phyloP scores from a whole-genome alignment of 2,113 vertebrate species.

The Caranx melampygus region DNA sequence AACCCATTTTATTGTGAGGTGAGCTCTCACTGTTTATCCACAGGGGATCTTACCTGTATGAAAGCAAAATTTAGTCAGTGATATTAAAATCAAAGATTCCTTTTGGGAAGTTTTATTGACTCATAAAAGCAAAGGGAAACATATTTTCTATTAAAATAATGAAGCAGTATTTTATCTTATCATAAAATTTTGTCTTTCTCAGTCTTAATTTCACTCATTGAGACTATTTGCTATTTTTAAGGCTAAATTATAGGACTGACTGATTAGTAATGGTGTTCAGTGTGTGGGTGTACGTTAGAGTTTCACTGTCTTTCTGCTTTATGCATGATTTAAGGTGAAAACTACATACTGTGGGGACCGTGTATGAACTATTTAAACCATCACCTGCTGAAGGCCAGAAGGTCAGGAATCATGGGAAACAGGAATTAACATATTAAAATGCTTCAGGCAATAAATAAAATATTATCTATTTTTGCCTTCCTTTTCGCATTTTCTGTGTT shows the following conservation, averaged over 20 bases:
- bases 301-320: constrained; percentile 35
- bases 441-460: constrained; percentile 75
- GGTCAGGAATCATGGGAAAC: constrained; percentile 71
- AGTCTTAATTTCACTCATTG: not conserved
- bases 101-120: constrained; percentile 14
- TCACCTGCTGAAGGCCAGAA: constrained; percentile 63
- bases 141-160: constrained; percentile 10
- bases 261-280: not conserved
- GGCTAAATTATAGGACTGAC: not conserved
- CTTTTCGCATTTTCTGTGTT: constrained; percentile 25
- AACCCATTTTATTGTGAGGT: constrained; percentile 33
- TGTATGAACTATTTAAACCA: constrained; percentile 76
- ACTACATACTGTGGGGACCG: constrained; percentile 38
- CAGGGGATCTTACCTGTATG: constrained; percentile 22
- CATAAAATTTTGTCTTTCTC: not conserved
- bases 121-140: constrained; percentile 8
- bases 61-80: constrained; percentile 12
- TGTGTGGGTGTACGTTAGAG: constrained; percentile 17
- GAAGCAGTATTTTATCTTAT: constrained; percentile 14
- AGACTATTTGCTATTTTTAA: not conserved
- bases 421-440: constrained; percentile 78
- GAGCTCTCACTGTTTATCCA: constrained; percentile 37
- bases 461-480: constrained; percentile 51
- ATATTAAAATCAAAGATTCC: constrained; percentile 34
- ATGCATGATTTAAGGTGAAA: constrained; percentile 75